These are phyloP conservation scores for Trichosurus vulpecula DNA, from an alignment of 2,797 vertebrate species.

Conservation along the genomic window DNA sequence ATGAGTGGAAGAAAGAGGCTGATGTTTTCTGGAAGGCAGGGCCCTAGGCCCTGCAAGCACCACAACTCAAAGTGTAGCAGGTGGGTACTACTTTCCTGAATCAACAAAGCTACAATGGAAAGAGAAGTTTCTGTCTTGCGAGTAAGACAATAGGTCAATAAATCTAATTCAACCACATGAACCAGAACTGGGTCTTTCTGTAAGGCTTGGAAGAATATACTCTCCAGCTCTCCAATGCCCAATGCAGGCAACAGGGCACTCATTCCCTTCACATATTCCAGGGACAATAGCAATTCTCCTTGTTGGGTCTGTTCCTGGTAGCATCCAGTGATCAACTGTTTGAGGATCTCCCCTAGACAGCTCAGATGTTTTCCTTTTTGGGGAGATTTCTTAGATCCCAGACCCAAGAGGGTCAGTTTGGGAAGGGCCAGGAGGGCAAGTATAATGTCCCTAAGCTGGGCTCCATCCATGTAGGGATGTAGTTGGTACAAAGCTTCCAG, in stretches of 20 bases:
- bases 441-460: slow-evolving; percentile 86
- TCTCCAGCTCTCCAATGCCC: slow-evolving; percentile 85
- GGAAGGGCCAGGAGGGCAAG: slow-evolving; percentile 89
- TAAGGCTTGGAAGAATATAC: slow-evolving; percentile 87
- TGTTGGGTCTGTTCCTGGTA: slow-evolving; percentile 73
- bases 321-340: slow-evolving; percentile 88
- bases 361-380: slow-evolving; percentile 82
- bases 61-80: slow-evolving; percentile 92
- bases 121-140: slow-evolving; percentile 72
- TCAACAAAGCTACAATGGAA: slow-evolving; percentile 82
- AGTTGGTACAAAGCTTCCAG: slow-evolving; percentile 88
- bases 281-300: slow-evolving; percentile 82
- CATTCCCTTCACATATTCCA: slow-evolving; percentile 88
- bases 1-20: slow-evolving; percentile 87
- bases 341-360: slow-evolving; percentile 86
- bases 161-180: slow-evolving; percentile 80
- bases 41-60: slow-evolving; percentile 85
- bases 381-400: slow-evolving; percentile 30
- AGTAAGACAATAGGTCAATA: slow-evolving; percentile 89
- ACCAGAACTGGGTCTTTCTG: slow-evolving; percentile 85
- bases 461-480: slow-evolving; percentile 85
- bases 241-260: slow-evolving; percentile 87
- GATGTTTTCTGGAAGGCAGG: slow-evolving; percentile 78
- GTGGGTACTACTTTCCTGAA: slow-evolving; percentile 89
- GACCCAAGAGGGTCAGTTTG: slow-evolving; percentile 82